phyloP scores from a whole-genome alignment of 2,888 invertebrate species.

The Cremastobaeus sp. region DNA sequence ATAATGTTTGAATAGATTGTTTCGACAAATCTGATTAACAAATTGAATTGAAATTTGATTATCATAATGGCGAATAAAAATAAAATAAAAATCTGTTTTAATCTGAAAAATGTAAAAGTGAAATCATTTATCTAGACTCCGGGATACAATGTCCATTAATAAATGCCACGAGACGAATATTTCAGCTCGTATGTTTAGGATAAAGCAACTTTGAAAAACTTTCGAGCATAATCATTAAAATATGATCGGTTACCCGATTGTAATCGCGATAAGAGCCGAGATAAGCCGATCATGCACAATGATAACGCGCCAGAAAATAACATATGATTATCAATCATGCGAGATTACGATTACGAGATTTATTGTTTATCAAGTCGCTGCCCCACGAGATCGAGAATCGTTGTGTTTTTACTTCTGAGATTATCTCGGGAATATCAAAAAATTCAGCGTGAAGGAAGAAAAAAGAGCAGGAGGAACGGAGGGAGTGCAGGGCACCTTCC shows the following conservation, averaged over 20 bases:
- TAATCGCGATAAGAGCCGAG: conserved; percentile 38
- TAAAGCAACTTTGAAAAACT: conserved; percentile 31
- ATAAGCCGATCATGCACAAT: conserved; percentile 42
- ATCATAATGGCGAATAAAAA: too few relatives aligned
- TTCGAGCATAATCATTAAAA: conserved; percentile 44
- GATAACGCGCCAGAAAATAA: conserved; percentile 56
- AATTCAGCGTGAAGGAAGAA: background rate
- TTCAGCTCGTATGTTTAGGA: conserved; percentile 48
- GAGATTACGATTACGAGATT: conserved; percentile 33
- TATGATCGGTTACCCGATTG: conserved; percentile 43
- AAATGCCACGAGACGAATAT: conserved; percentile 28
- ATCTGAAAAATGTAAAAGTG: too few relatives aligned
- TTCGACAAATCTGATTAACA: too few relatives aligned
- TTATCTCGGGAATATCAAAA: conserved; percentile 14
- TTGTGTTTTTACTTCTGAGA: conserved; percentile 5
- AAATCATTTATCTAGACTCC: conserved; percentile 26
- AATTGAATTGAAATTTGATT: too few relatives aligned
- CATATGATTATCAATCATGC: conserved; percentile 38
- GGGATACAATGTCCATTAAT: conserved; percentile 22
- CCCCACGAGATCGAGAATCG: conserved; percentile 9
- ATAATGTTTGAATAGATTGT: too few relatives aligned
- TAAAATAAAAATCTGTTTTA: too few relatives aligned
- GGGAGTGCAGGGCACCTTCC: conserved; percentile 19
- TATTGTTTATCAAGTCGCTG: conserved; percentile 11
- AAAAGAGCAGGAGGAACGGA: conserved; percentile 43